Percentiles rank a stretch among this genome's conserved stretches.
Conservation (phyloP, 2,888 invertebrate species). For the Brachyptera putata region DNA sequence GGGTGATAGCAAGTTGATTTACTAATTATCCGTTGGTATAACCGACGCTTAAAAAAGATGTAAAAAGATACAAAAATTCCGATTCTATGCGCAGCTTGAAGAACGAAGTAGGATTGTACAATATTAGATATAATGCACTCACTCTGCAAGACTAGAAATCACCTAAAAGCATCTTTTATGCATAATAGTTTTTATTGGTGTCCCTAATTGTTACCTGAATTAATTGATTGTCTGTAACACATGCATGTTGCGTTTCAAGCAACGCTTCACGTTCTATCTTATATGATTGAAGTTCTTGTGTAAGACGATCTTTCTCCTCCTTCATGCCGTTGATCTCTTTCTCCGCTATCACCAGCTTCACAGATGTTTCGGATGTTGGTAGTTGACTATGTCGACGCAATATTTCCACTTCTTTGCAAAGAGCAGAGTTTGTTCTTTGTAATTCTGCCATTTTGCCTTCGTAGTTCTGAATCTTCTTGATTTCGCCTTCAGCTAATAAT, state of each 20-base stretch:
- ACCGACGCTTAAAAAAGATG: too few species aligned
- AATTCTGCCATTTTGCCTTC: background rate
- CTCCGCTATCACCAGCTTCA: too few species aligned
- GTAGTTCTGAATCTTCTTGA: background rate
- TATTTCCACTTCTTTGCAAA: background rate
- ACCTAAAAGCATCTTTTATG: too few species aligned
- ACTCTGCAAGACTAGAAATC: too few species aligned
- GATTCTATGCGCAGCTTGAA: too few species aligned
- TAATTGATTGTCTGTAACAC: background rate
- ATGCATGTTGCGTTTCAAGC: background rate
- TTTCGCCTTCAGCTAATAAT: background rate
- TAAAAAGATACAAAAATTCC: too few species aligned
- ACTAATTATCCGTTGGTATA: too few species aligned
- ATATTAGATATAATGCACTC: too few species aligned
- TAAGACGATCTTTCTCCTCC: background rate
- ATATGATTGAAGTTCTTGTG: background rate
- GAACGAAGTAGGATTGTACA: too few species aligned
- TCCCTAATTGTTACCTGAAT: constrained; percentile 1
- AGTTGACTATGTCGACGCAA: background rate
- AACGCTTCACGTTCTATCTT: background rate
- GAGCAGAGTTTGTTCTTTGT: background rate
- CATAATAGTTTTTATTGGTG: background rate
- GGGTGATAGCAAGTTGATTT: too few species aligned
- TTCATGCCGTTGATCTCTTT: background rate
- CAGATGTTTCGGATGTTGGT: too few species aligned